phyloP scores from a whole-genome alignment of 2,113 vertebrate genomes.

The Pterocles orientalis region DNA sequence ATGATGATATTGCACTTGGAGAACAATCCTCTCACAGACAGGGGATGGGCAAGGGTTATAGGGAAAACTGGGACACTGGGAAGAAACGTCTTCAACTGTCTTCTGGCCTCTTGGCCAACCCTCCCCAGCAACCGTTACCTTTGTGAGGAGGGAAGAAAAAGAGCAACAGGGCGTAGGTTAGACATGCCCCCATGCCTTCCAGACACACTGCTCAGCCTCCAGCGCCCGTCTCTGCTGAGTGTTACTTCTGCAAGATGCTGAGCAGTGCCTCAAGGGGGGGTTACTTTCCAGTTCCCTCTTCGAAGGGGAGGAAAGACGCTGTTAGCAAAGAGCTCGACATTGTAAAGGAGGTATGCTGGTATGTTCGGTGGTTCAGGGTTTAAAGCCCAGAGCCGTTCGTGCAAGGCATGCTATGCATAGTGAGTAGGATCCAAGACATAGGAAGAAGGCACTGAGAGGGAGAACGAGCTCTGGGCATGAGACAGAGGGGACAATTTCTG shows the following conservation, averaged over 20 bases:
- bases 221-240: not conserved
- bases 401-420: fast-evolving
- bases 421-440: not conserved
- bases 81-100: slow-evolving; percentile 6
- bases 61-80: not conserved
- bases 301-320: not conserved
- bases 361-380: not conserved
- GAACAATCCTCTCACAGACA: not conserved
- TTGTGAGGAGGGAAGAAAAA: not conserved
- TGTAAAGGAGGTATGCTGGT: fast-evolving
- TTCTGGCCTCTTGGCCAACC: not conserved
- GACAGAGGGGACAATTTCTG: not conserved
- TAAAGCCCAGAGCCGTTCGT: not conserved
- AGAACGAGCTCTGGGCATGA: not conserved
- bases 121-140: not conserved
- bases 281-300: not conserved
- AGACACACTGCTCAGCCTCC: fast-evolving
- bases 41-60: not conserved
- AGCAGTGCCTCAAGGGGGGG: not conserved
- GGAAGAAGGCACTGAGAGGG: not conserved
- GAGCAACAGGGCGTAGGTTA: not conserved
- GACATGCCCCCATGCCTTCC: not conserved
- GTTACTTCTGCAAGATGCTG: fast-evolving
- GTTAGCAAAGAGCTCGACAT: not conserved
- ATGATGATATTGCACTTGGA: not conserved